Base-by-base conservation (phyloP, 92 coral and sea anemone species). In the Porites divaricata region DNA sequence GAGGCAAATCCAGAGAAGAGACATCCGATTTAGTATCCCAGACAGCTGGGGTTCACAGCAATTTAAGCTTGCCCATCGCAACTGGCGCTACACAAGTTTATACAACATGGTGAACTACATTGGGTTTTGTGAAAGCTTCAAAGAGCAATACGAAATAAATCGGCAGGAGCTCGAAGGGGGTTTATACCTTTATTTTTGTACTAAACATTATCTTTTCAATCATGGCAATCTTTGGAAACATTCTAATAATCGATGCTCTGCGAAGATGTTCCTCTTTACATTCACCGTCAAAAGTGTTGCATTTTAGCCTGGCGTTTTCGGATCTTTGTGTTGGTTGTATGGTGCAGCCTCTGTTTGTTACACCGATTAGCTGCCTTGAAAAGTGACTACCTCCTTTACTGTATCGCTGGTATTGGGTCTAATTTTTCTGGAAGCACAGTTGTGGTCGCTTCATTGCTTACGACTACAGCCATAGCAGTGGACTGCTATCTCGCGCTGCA, bases 261-360 rank as follows among this genome's bases (percentile, higher is more conserved):
- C 68, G 80, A 17, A 58, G 20, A 25, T 76, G 80, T 28, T 58
- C 19, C 69, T 76, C 80, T n/a, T 26, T 76, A 15, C 80, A 76
- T 57, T 28, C 69, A 19, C 80, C 80, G 26, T 76, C 69, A 8
- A 76, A 76, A 16, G 80, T 69, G 24, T 53, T 76, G 11, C 52
- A 59, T 14, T 59, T 76, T 19, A 76, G 80, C 80, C 68, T 76
- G 56, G 80, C 80, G 9, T n/a, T 76, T 10, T 61, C 80, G 2
- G 69, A 76, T 28, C 80, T 76, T 7, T 67, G 53, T 9, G 80
- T 76, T 45, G 80, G 80, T 14, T 76, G 80, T 50, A 35, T 76
- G 16, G 80, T 68, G 26, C 80, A 76, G 35, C 80, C 80, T 19
- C 25, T 76, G 54, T 76, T 76, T 61, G 26, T 76, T 76, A 2